Base-by-base conservation (phyloP, 2,888 invertebrate species). In the Zonitis immaculata region DNA sequence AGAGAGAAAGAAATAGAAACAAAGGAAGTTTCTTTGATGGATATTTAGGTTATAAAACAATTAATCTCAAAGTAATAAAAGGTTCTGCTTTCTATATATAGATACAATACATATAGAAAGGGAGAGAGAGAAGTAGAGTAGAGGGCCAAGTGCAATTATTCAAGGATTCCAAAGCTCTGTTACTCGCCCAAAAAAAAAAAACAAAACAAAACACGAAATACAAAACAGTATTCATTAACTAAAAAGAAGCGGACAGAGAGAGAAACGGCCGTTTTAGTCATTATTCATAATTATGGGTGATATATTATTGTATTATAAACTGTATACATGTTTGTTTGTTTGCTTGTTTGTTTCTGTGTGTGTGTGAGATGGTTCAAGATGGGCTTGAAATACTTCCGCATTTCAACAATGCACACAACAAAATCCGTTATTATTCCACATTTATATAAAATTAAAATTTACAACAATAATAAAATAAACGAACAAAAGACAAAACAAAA, bases 231-330 rank as follows among this genome's bases (percentile, higher is more conserved):
- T 54, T 54, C 54, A 54, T 54, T 54, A 54, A 54, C 47, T 51
- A 42, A n/a, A n/a, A n/a, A n/a, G 51, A 51, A 54, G 48, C 51
- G 51, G 47, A 51, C 51, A 54, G 51, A 54, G 54, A 54, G 54
- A 47, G 51, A 48, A 51, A 51, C 54, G 54, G 51, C 48, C 51
- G 54, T 26, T 54, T 42, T 42, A 51, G 48, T 52, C 52, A 56
- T 56, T 56, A 51, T 56, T 56, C 52, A 56, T 52, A 56, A 56
- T 56, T 56, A 56, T 43, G 46, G 49, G 18, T 51, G 55, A 56
- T 52, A 56, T 56, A 56, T 56, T 49, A 48, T 52, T 50, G 49
- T 43, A 50, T 42, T 52, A 22, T 22, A 22, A n/a, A 22, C 22
- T 22, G 22, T 22, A 5, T 22, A n/a, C n/a, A n/a, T n/a, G n/a